These are phyloP conservation scores for Apolygus lucorum DNA, from an alignment of 1,140 invertebrate genomes.

Conservation along the genomic window DNA sequence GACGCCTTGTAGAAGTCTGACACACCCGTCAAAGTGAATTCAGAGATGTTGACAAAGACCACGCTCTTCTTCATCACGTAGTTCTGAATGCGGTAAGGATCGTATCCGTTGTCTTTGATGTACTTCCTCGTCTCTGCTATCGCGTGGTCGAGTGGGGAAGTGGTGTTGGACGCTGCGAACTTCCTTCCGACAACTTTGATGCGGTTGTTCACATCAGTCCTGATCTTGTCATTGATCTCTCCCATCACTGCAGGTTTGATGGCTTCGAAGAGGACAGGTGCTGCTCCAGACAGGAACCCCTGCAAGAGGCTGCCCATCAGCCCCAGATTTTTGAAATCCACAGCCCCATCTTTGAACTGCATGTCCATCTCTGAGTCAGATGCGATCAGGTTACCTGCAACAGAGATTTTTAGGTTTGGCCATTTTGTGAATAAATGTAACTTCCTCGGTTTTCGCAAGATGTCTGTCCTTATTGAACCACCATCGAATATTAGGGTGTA, in stretches of 20 bases:
- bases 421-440: no score
- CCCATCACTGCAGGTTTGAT: constrained; percentile 72
- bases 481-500: no score
- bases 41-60: constrained; percentile 30
- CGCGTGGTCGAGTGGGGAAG: constrained; percentile 56
- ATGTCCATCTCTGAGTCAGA: constrained; percentile 70
- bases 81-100: constrained; percentile 60
- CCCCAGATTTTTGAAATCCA: constrained; percentile 73
- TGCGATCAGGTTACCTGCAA: constrained; percentile 61
- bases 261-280: constrained; percentile 70
- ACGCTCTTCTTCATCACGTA: constrained; percentile 35
- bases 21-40: constrained; percentile 67
- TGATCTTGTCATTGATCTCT: constrained; percentile 42
- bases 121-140: constrained; percentile 61
- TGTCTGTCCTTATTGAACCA: no score
- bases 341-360: constrained; percentile 59
- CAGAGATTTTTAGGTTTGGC: no score
- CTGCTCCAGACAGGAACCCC: constrained; percentile 65
- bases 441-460: no score
- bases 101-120: constrained; percentile 57
- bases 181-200: constrained; percentile 30
- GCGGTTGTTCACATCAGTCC: constrained; percentile 29
- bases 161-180: constrained; percentile 55
- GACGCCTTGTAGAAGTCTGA: constrained; percentile 71
- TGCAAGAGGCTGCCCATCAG: constrained; percentile 64